Evolutionary conservation across 2,113 vertebrate genomes (phyloP).

Genomic region (Myiopsitta monachus): DNA sequence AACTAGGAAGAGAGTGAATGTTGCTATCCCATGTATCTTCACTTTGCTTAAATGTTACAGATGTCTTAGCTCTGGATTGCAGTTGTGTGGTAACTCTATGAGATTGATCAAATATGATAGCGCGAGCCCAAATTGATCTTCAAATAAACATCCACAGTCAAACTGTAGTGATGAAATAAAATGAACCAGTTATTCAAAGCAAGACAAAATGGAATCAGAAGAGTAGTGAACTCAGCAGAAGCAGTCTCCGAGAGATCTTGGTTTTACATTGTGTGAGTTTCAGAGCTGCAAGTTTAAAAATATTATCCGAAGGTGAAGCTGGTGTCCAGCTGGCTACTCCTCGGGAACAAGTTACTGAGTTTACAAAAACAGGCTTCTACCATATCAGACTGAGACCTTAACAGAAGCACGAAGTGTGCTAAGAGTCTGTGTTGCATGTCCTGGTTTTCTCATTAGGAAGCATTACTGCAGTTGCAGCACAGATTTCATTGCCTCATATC

Average conservation of each 20-base stretch:
- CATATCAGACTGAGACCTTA: not conserved
- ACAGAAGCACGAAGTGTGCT: not conserved
- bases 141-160: not conserved
- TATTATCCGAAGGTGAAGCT: not conserved
- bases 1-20: not conserved
- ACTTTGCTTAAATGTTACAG: not conserved
- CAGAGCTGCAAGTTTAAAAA: not conserved
- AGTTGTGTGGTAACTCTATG: not conserved
- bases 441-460: slow-evolving; percentile 27
- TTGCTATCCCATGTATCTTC: not conserved
- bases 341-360: not conserved
- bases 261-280: not conserved
- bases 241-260: not conserved
- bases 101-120: not conserved
- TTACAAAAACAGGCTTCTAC: not conserved
- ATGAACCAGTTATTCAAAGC: not conserved
- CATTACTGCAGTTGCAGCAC: not conserved
- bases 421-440: fast-evolving
- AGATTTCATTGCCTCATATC: slow-evolving; percentile 13
- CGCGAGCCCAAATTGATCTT: not conserved
- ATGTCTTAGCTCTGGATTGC: not conserved
- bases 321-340: not conserved
- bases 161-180: not conserved
- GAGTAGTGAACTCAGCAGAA: not conserved
- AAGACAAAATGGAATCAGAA: not conserved